A percentile compares a stretch with the other conserved stretches of the same genome.
These are phyloP conservation scores for Julus scanicus DNA, from an alignment of 2,888 invertebrate genomes.

Conservation along the genomic window DNA sequence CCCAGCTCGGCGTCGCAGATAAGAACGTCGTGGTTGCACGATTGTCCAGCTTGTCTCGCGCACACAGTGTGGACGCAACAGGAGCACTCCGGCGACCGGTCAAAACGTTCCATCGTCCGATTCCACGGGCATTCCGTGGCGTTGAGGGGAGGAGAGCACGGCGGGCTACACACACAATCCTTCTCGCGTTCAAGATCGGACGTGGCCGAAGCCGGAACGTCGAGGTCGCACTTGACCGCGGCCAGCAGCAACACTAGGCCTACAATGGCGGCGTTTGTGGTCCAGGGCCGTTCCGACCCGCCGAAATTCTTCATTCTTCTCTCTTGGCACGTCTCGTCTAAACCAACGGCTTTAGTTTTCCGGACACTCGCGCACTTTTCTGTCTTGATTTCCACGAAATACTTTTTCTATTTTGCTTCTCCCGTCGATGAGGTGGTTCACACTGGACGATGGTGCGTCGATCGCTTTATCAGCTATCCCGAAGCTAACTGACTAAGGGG, in stretches of 20 bases:
- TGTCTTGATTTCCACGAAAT: background rate
- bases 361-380: background rate
- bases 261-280: constrained; percentile 6
- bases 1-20: constrained; percentile 51
- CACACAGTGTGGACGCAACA: constrained; percentile 51
- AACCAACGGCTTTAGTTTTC: background rate
- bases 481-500: background rate
- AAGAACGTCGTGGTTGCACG: constrained; percentile 40
- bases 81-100: background rate
- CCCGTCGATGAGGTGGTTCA: background rate
- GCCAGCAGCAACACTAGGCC: background rate
- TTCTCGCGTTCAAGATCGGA: no score
- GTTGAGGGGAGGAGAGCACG: background rate
- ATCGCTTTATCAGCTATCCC: background rate
- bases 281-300: constrained; percentile 6
- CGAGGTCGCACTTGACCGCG: constrained; percentile 13
- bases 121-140: constrained; percentile 20
- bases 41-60: constrained; percentile 51
- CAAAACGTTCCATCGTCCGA: constrained; percentile 6
- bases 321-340: background rate
- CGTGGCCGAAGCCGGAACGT: background rate
- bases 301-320: background rate
- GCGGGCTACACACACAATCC: constrained; percentile 23
- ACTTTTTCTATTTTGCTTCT: background rate
- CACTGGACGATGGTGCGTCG: background rate